Evolutionary conservation across 1,140 invertebrate species (phyloP), one percentile per base, ranked within the genome.

Genomic region (Listronotus oregonensis): DNA sequence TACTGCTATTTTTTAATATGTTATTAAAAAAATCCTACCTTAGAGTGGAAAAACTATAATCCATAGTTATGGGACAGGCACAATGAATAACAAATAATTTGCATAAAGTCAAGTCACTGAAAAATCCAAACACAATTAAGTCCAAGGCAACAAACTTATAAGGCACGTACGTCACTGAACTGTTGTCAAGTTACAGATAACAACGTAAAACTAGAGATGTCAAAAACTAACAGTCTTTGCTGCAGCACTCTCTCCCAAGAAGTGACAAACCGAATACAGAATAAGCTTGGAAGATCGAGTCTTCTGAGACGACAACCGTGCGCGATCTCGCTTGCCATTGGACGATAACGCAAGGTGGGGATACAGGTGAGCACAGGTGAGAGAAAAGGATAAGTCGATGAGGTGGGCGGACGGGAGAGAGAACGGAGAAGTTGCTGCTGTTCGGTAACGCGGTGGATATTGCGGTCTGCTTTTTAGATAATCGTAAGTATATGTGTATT

Each of bases 291-390:
- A 49, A 55, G 50, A 55, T 64, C 61, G 61, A 56, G 51, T 55
- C 47, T 64, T 46, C 17, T 31, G 61, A 64, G 61, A 56, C 54
- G 61, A 34, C 42, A 40, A 63, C 50, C 11, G 17, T 46, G 14
- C 31, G 12, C 17, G 50, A 59, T 61, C 59, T 27, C 47, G 47
- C 31, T 32, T 51, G 31, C 14, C 7, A 64, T 64, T 64, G 61
- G 61, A 49, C 18, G 51, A 11, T 15, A 9, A 50, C 10, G 51
- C 27, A 14, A 17, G 50, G 59, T 21, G 34, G 61, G 61, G 61
- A 42, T 46, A 43, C 61, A 64, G 61, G 61, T 64, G 61, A 64
- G 17, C 52, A 27, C 61, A 56, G 52, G 61, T 64, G 61, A 14
- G 40, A n/a, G 52, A 64, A 15, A 56, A 46, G 34, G 54, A 64